Evolutionary conservation across 1,140 invertebrate species (phyloP), one percentile per base, ranked within the genome.

Genomic region (Bombus superbus): DNA sequence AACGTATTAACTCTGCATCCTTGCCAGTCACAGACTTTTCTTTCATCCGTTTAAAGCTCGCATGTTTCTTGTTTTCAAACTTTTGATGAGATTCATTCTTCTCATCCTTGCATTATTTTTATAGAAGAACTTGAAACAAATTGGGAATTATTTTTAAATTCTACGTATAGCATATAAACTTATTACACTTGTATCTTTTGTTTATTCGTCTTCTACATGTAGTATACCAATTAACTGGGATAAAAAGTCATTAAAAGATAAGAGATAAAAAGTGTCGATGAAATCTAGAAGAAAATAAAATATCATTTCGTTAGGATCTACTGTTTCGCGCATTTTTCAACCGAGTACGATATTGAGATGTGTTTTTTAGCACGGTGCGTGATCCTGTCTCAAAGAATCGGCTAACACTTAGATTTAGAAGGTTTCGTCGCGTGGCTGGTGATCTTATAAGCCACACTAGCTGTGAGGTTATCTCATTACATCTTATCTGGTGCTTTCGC

Each of bases 381-480:
- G 89, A 84, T 88, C 75, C 47, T 53, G 88, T 57, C 85, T 59
- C 76, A 44, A 86, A 86, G 91, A 90, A 86, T 90, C 80, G 88
- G 89, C 91, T 94, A 93, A 92, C 93, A 87, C 87, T 86, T 89
- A 93, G 93, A 94, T 95, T 95, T 94, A 93, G 92, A 94, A 86
- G 94, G 94, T 95, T 94, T 95, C 94, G 93, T 95, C 93, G 94
- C 94, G 93, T 95, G 94, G 94, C 89, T 85, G 91, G 90, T 94
- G 93, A 95, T 94, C 94, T 94, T 93, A 94, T 95, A 94, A 95
- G 92, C 93, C 89, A 75, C 87, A 38, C 85, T 73, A 89, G 59
- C 81, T 83, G 88, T 88, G 92, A 94, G 93, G 93, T 95, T 94
- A 94, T 94, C 93, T 94, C 93, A 95, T 95, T 95, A 95, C 90